Evolutionary conservation across 2,797 vertebrate genomes (phyloP), one percentile per base, ranked within the genome.

Genomic region (Chaetophractus vellerosus): DNA sequence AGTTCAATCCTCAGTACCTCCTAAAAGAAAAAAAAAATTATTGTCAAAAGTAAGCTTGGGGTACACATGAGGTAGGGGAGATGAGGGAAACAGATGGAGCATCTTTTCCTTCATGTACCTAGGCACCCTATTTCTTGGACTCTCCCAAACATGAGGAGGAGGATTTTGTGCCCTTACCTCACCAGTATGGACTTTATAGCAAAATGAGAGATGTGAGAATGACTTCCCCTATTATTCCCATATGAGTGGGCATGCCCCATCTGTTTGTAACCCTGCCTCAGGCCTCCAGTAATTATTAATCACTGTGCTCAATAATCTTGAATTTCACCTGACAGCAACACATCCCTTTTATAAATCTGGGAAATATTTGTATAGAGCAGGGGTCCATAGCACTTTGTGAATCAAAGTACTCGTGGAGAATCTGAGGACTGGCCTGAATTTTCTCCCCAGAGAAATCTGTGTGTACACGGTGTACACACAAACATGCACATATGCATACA

Each of bases 401-500:
- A 38, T 78, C 50, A 68, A 88, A 82, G 59, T 15, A 2, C n/a
- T 93, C 84, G 78, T 59, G 68, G 45, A 92, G 59, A 90, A 36
- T 36, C 36, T 66, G 19, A 48, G 28, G 38, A 66, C 16, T 45
- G 14, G 33, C n/a, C 87, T 52, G 75, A 55, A 45, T 79, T 26
- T 12, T 90, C 52, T 50, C 18, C 38, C 26, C 14, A 66, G 79
- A 88, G n/a, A 75, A 41, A 41, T 52, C 64, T 11, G 21, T 28
- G 1, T 10, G 12, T 26, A 3, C 6, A 28, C 28, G 15, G 5
- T 52, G 38, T 85, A 28, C 26, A 33, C 12, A 41, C 8, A 8
- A 18, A 26, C 41, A 5, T 33, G 15, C n/a, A 33, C 33, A 36
- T 19, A 33, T 3, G n/a, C 6, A 68, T 18, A 21, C 15, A 16